These are phyloP conservation scores for Pentalonia nigronervosa DNA, from an alignment of 1,140 invertebrate genomes.

Conservation along the genomic window DNA sequence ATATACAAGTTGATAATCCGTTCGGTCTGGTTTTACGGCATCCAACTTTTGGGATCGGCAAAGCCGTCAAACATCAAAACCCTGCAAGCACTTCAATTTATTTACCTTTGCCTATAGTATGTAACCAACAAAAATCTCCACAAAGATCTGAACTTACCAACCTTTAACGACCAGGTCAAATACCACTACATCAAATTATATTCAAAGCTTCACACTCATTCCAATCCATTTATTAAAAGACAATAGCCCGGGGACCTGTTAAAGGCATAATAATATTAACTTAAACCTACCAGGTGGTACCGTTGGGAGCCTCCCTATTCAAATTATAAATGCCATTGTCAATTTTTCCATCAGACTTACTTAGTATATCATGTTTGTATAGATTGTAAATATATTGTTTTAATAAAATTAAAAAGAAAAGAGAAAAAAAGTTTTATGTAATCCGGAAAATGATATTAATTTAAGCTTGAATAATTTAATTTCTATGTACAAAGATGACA, in stretches of 20 bases:
- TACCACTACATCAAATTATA: not conserved
- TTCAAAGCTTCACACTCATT: not conserved
- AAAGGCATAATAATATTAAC: not conserved
- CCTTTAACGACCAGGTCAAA: not conserved
- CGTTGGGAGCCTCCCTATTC: not conserved
- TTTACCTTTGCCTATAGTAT: not conserved
- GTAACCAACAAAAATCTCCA: not conserved
- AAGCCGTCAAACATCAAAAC: too few relatives aligned
- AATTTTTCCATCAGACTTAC: not conserved
- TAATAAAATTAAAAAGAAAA: too few relatives aligned
- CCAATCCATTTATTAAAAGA: not conserved
- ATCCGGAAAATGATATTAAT: too few relatives aligned
- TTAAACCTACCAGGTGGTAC: not conserved
- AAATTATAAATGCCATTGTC: not conserved
- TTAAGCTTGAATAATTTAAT: too few relatives aligned
- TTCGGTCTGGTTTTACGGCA: too few relatives aligned
- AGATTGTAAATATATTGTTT: too few relatives aligned
- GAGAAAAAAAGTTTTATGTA: too few relatives aligned
- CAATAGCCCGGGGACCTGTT: not conserved
- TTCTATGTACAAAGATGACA: too few relatives aligned
- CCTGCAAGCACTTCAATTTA: too few relatives aligned
- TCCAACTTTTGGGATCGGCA: too few relatives aligned
- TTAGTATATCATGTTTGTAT: not conserved
- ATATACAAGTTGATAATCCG: too few relatives aligned
- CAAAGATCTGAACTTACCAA: not conserved